A percentile compares a stretch with the other conserved stretches of the same genome.
These are phyloP conservation scores for Martes martes DNA, from an alignment of 2,113 vertebrate genomes.

Conservation along the genomic window DNA sequence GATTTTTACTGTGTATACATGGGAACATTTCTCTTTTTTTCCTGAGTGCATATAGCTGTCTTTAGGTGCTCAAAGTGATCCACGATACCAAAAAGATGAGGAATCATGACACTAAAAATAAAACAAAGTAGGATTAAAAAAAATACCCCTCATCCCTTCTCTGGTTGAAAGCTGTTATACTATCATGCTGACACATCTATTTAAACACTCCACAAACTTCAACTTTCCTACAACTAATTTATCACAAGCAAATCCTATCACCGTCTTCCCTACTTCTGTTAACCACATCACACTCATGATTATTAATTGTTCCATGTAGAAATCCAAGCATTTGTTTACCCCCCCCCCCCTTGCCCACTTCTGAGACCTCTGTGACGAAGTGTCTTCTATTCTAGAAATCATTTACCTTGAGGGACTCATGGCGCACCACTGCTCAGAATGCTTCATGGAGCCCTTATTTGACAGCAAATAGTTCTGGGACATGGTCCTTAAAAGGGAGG, in stretches of 20 bases:
- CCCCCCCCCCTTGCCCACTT: neutral
- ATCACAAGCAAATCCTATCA: neutral
- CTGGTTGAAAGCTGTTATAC: neutral
- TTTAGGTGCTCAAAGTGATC: neutral
- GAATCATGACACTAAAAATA: neutral
- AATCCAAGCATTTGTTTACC: neutral
- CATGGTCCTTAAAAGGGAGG: neutral
- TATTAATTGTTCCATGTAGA: neutral
- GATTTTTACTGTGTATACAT: neutral
- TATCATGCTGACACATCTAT: neutral
- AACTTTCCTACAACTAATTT: neutral
- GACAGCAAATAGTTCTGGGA: neutral
- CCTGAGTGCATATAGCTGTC: neutral
- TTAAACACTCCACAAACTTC: neutral
- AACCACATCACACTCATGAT: neutral
- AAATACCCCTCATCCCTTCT: neutral
- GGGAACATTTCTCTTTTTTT: neutral
- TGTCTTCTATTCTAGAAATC: neutral
- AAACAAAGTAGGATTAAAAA: neutral
- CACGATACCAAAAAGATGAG: neutral
- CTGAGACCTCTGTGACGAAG: neutral
- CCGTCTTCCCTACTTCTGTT: neutral
- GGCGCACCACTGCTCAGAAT: neutral
- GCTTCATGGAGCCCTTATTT: neutral
- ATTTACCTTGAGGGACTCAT: neutral